Evolutionary conservation across 2,797 vertebrate species (phyloP).

Genomic region (Allobates femoralis): DNA sequence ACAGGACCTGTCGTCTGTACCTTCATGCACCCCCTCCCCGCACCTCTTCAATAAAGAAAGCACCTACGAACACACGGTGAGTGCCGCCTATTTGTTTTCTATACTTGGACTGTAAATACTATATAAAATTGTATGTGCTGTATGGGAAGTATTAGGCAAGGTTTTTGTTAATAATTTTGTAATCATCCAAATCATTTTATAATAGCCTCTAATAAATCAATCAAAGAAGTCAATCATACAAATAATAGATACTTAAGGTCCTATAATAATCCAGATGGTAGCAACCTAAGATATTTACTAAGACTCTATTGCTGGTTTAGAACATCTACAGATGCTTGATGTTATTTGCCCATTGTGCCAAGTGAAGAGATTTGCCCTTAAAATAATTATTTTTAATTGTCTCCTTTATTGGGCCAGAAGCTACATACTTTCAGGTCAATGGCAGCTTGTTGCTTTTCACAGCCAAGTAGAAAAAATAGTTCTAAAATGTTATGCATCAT

Average conservation of each 20-base stretch:
- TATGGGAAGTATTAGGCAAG: no score
- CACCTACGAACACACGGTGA: no score
- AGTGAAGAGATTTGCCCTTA: conserved; percentile 30
- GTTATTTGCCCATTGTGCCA: conserved; percentile 29
- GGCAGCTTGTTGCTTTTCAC: conserved; percentile 66
- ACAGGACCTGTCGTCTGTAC: no score
- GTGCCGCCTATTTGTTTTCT: no score
- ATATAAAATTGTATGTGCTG: no score
- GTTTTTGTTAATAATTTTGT: no score
- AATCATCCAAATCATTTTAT: no score
- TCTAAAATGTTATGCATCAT: no score
- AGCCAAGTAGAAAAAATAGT: conserved; percentile 70
- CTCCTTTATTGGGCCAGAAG: conserved; percentile 48
- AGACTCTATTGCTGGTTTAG: neutral
- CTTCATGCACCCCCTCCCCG: no score
- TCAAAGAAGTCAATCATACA: neutral
- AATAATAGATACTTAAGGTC: neutral
- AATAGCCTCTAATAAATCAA: no score
- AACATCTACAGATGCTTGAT: conserved; percentile 36
- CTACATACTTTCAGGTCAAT: conserved; percentile 62
- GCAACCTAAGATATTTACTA: conserved; percentile 14
- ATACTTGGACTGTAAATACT: no score
- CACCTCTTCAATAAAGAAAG: no score
- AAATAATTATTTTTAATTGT: conserved; percentile 48
- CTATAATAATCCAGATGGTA: conserved; percentile 12